Conservation (phyloP, 2,888 invertebrate genomes). For the Patella caerulea region DNA sequence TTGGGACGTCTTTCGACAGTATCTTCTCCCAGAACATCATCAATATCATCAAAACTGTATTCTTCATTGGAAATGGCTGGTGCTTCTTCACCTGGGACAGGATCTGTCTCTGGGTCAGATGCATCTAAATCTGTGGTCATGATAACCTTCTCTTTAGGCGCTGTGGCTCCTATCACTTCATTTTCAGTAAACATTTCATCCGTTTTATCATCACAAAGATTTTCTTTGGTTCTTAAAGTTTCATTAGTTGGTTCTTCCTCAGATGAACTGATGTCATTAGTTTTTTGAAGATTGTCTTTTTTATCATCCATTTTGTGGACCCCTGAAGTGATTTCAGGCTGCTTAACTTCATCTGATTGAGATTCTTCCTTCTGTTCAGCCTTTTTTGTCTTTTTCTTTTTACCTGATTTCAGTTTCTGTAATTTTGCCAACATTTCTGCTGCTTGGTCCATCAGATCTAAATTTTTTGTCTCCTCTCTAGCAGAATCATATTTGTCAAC, state of each 20-base stretch:
- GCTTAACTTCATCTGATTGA: neutral
- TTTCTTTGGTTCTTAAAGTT: slow-evolving; percentile 38
- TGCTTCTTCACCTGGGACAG: neutral
- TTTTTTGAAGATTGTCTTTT: slow-evolving; percentile 2
- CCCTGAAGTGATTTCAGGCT: neutral
- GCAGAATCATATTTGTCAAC: too few species aligned
- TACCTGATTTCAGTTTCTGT: neutral
- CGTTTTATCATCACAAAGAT: slow-evolving; percentile 9
- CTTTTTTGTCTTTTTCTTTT: neutral
- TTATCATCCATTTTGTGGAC: neutral
- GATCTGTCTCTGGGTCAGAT: neutral
- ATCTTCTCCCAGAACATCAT: slow-evolving; percentile 16
- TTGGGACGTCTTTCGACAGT: neutral
- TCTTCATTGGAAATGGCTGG: neutral
- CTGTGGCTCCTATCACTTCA: neutral
- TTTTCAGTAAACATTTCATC: slow-evolving; percentile 11
- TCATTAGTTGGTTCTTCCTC: neutral
- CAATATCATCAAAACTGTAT: slow-evolving; percentile 27
- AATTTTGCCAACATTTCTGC: neutral
- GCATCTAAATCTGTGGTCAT: slow-evolving; percentile 5
- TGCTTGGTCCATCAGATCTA: slow-evolving; percentile 10
- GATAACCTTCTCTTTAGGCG: neutral
- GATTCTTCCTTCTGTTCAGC: neutral
- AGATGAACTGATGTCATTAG: neutral
- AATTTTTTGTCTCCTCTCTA: too few species aligned